Percentiles rank a stretch among this genome's conserved stretches.
Evolutionary conservation across 2,113 vertebrate species (phyloP).

Genomic region (Anolis carolinensis): DNA sequence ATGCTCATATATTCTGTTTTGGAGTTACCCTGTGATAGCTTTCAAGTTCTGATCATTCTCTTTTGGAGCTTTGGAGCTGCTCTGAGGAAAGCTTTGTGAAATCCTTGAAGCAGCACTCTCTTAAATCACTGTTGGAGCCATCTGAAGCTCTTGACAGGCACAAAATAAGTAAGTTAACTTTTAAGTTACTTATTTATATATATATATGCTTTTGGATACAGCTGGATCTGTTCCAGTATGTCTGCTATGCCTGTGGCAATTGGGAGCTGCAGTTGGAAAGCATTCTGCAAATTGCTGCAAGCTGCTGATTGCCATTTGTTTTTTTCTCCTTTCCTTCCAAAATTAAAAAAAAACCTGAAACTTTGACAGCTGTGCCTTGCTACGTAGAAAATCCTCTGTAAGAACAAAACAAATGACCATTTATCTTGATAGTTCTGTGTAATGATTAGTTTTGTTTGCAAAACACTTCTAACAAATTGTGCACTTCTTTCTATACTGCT

Average conservation of each 20-base stretch:
- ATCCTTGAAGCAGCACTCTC: constrained; percentile 40
- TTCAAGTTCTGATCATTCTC: constrained; percentile 22
- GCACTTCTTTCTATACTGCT: constrained; percentile 32
- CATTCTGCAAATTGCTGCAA: constrained; percentile 57
- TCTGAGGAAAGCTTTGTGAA: constrained; percentile 41
- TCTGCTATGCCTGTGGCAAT: constrained; percentile 48
- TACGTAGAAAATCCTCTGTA: constrained; percentile 48
- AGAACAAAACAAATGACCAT: constrained; percentile 51
- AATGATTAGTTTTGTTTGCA: constrained; percentile 42
- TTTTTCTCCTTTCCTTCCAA: constrained; percentile 28
- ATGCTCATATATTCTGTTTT: constrained; percentile 20
- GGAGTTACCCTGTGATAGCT: constrained; percentile 13
- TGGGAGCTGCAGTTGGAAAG: constrained; percentile 56
- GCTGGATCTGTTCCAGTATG: constrained; percentile 47
- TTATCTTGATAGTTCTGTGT: constrained; percentile 42
- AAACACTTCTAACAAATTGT: constrained; percentile 13
- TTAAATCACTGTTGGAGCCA: constrained; percentile 40
- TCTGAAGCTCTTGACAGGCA: constrained; percentile 33
- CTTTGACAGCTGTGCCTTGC: constrained; percentile 61
- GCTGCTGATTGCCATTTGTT: constrained; percentile 48
- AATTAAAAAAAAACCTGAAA: constrained; percentile 25
- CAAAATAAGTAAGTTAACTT: constrained; percentile 36
- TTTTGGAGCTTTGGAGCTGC: constrained; percentile 42
- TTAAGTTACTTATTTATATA: not conserved
- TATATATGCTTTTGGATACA: constrained; percentile 38